These are phyloP conservation scores for Gnatocerus cornutus DNA, from an alignment of 2,888 invertebrate species.

Conservation along the genomic window DNA sequence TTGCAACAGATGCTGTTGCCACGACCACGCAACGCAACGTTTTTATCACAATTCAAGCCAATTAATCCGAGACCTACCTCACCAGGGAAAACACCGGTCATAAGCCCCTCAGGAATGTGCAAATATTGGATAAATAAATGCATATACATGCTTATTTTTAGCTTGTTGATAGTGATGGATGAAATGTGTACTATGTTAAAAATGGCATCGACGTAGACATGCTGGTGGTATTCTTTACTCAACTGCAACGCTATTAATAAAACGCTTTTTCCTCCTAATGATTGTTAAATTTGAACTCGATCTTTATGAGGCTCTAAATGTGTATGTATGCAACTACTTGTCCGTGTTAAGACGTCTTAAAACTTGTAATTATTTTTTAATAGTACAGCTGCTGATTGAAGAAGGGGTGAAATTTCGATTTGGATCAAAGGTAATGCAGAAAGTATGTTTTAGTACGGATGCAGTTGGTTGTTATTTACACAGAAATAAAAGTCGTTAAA, in stretches of 20 bases:
- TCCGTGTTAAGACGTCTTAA: background rate
- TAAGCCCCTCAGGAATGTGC: conserved; percentile 21
- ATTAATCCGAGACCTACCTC: conserved; percentile 32
- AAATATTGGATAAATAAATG: conserved; percentile 29
- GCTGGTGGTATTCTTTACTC: background rate
- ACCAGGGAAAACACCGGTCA: conserved; percentile 3
- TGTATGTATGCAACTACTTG: background rate
- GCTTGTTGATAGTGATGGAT: conserved; percentile 15
- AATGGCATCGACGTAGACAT: background rate
- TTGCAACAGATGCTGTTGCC: conserved; percentile 38
- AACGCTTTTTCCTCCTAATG: background rate
- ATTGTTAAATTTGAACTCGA: background rate
- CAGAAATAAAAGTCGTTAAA: conserved; percentile 24
- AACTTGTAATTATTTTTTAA: background rate
- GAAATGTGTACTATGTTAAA: conserved; percentile 8
- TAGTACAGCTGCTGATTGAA: conserved; percentile 19
- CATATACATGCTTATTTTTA: conserved; percentile 1
- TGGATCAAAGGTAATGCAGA: conserved; percentile 31
- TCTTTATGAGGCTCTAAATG: background rate
- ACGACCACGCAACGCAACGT: conserved; percentile 20
- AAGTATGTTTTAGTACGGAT: conserved; percentile 36
- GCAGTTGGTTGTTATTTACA: conserved; percentile 40
- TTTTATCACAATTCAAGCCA: conserved; percentile 11
- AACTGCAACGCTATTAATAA: background rate
- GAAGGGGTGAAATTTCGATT: conserved; percentile 18